phyloP scores from a whole-genome alignment of 1,140 invertebrate genomes.

The Leguminivora glycinivorella region DNA sequence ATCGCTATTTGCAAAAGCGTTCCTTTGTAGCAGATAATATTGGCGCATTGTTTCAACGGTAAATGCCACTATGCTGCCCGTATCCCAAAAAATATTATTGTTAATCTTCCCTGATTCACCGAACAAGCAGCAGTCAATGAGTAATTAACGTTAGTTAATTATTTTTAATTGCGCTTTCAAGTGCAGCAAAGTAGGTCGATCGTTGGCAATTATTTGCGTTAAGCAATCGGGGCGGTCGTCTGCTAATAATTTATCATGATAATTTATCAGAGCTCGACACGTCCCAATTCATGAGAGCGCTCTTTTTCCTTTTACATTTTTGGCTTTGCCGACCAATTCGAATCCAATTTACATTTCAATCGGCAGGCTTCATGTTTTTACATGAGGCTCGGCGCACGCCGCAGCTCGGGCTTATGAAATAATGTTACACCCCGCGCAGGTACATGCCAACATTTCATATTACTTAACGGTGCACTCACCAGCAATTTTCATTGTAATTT shows the following conservation, averaged over 20 bases:
- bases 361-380: constrained; percentile 63
- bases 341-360: constrained; percentile 72
- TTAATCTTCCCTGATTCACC: background rate
- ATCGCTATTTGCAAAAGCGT: too few relatives aligned
- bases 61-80: too few relatives aligned
- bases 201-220: constrained; percentile 7
- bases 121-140: background rate
- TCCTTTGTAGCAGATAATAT: too few relatives aligned
- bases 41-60: too few relatives aligned
- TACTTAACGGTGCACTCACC: constrained; percentile 34
- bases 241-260: constrained; percentile 30
- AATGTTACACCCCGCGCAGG: constrained; percentile 44
- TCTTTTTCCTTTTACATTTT: constrained; percentile 43
- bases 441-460: constrained; percentile 37
- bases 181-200: background rate
- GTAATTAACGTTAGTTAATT: background rate
- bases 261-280: constrained; percentile 41
- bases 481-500: constrained; percentile 44
- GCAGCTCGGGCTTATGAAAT: constrained; percentile 53
- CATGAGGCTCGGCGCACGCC: constrained; percentile 52
- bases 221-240: background rate
- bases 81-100: background rate
- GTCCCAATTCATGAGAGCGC: constrained; percentile 42
- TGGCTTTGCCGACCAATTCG: constrained; percentile 60
- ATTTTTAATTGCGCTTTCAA: background rate